phyloP scores from a whole-genome alignment of 2,888 invertebrate species.

The Apamea sordens region DNA sequence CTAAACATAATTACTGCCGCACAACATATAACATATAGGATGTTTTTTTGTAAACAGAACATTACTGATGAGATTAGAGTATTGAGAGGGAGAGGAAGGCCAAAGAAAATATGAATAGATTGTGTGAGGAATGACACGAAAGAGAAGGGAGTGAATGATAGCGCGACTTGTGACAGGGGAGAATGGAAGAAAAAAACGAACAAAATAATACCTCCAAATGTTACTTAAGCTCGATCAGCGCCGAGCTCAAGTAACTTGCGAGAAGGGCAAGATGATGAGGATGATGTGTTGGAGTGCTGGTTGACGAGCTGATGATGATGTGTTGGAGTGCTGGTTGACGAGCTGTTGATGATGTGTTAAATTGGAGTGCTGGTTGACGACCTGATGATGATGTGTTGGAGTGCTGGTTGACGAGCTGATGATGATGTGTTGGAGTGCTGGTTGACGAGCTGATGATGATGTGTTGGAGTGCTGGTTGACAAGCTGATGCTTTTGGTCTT shows the following conservation, averaged over 20 bases:
- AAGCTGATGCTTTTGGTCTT: not conserved
- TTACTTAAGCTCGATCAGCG: no score
- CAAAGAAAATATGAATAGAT: not conserved
- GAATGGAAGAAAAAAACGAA: no score
- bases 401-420: not conserved
- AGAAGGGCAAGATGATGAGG: not conserved
- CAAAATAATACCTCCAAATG: no score
- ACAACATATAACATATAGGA: not conserved
- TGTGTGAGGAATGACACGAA: no score
- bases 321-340: no score
- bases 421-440: no score
- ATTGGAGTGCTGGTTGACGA: not conserved
- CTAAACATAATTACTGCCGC: no score
- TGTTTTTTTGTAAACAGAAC: not conserved
- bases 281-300: not conserved
- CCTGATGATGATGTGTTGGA: not conserved
- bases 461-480: not conserved
- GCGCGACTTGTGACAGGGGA: no score
- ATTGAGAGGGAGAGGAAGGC: not conserved
- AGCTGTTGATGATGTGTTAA: not conserved
- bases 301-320: not conserved
- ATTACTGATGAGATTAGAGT: not conserved
- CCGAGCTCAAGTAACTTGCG: no score
- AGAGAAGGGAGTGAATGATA: no score
- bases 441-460: not conserved